Percentiles rank a stretch among this genome's conserved stretches.
These are phyloP conservation scores for Cryptocephalus moraei DNA, from an alignment of 2,888 invertebrate genomes.

Conservation along the genomic window DNA sequence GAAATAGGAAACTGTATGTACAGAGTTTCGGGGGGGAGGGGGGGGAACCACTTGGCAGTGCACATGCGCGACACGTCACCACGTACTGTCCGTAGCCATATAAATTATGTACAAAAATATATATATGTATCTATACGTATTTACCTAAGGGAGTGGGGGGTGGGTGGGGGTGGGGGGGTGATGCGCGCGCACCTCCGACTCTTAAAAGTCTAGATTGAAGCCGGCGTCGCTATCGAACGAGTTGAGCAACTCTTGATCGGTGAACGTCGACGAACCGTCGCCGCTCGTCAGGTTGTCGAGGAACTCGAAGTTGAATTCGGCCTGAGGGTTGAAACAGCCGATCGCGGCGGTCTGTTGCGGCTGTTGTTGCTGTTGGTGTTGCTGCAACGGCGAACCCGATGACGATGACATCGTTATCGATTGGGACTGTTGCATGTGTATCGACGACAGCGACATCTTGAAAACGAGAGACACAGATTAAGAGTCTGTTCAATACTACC, in stretches of 20 bases:
- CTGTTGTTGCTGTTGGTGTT: conserved; percentile 8
- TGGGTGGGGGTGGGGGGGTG: no score
- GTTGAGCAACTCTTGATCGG: conserved; percentile 73
- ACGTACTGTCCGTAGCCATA: no score
- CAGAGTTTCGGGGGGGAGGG: no score
- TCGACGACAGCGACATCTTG: conserved; percentile 49
- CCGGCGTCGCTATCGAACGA: conserved; percentile 67
- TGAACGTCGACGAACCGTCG: conserved; percentile 60
- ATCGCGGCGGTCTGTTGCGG: conserved; percentile 28
- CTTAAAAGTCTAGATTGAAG: conserved; percentile 46
- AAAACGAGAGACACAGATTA: conserved; percentile 14
- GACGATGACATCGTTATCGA: conserved; percentile 53
- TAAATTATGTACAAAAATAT: conserved; percentile 33
- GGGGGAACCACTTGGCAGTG: no score
- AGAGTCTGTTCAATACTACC: no score
- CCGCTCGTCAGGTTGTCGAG: conserved; percentile 70
- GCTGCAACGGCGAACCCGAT: conserved; percentile 24
- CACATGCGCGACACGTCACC: no score
- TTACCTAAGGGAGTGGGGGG: no score
- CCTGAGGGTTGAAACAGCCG: conserved; percentile 42
- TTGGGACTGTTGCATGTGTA: conserved; percentile 62
- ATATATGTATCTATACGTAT: conserved; percentile 18
- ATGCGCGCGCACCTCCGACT: no score
- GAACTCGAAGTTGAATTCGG: conserved; percentile 76
- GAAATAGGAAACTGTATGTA: no score